Percentiles rank a stretch among this genome's conserved stretches.
Conservation (phyloP, 2,888 invertebrate species). For the Clivina fossor region DNA sequence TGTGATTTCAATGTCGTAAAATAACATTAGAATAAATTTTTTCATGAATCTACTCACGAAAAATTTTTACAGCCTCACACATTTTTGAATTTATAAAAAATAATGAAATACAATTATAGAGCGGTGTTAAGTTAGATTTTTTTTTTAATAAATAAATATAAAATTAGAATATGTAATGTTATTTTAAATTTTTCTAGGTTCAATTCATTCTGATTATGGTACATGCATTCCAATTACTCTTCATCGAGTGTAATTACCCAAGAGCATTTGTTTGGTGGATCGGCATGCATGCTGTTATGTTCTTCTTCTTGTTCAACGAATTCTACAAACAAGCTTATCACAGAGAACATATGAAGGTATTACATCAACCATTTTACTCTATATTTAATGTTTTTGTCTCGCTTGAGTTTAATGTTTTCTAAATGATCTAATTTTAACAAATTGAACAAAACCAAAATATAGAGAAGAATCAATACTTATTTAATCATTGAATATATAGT, state of each 20-base stretch:
- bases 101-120: too few relatives aligned
- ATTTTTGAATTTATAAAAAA: too few relatives aligned
- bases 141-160: too few relatives aligned
- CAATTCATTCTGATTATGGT: conserved; percentile 90
- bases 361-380: too few relatives aligned
- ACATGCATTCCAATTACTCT: conserved; percentile 89
- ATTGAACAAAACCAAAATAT: neutral
- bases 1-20: too few relatives aligned
- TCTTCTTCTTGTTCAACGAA: conserved; percentile 92
- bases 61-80: too few relatives aligned
- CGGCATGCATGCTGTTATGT: conserved; percentile 92
- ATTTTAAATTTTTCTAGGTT: conserved; percentile 67
- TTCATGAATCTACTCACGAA: too few relatives aligned
- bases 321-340: conserved; percentile 86
- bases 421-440: conserved; percentile 12
- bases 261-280: conserved; percentile 95
- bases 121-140: too few relatives aligned
- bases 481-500: neutral
- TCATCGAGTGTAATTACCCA: conserved; percentile 91
- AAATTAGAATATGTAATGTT: too few relatives aligned
- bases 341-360: conserved; percentile 49
- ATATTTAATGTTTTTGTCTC: too few relatives aligned
- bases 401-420: too few relatives aligned
- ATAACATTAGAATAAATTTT: too few relatives aligned
- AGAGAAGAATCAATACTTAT: neutral